A percentile compares a stretch with the other conserved stretches of the same genome.
These are phyloP conservation scores for Orchesella flavescens DNA, from an alignment of 2,888 invertebrate species.

Conservation along the genomic window DNA sequence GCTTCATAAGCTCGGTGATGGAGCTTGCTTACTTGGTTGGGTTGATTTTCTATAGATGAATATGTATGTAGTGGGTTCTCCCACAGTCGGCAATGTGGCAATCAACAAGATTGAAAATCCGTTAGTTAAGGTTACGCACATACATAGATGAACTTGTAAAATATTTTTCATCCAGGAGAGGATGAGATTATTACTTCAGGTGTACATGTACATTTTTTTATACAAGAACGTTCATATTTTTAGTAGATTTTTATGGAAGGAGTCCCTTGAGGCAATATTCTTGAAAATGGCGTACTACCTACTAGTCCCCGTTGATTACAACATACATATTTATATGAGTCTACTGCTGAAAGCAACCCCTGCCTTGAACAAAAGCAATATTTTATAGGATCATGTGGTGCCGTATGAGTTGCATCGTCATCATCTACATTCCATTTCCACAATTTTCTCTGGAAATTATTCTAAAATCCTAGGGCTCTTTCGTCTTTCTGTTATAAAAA, in stretches of 20 bases:
- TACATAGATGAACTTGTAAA: too few relatives aligned
- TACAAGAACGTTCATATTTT: neutral
- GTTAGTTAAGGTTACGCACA: too few relatives aligned
- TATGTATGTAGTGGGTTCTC: too few relatives aligned
- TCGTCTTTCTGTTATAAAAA: too few relatives aligned
- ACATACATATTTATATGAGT: neutral
- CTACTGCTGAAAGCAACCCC: neutral
- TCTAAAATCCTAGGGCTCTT: neutral
- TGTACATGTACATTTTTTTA: neutral
- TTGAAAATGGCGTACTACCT: conserved; percentile 33
- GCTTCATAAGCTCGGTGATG: conserved; percentile 34
- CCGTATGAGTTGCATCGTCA: conserved; percentile 2
- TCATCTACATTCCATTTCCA: neutral
- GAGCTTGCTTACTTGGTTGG: conserved; percentile 2
- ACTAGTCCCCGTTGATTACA: neutral
- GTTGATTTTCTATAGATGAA: neutral
- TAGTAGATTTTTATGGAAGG: neutral
- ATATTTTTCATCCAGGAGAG: too few relatives aligned
- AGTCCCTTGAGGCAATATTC: conserved; percentile 31
- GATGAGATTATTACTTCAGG: too few relatives aligned
- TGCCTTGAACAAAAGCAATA: conserved; percentile 33
- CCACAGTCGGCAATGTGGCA: too few relatives aligned
- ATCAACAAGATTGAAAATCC: too few relatives aligned
- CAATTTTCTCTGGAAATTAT: conserved; percentile 4
- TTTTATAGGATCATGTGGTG: conserved; percentile 29